phyloP scores from a whole-genome alignment of 2,113 vertebrate species.

The Phylloscopus trochilus region DNA sequence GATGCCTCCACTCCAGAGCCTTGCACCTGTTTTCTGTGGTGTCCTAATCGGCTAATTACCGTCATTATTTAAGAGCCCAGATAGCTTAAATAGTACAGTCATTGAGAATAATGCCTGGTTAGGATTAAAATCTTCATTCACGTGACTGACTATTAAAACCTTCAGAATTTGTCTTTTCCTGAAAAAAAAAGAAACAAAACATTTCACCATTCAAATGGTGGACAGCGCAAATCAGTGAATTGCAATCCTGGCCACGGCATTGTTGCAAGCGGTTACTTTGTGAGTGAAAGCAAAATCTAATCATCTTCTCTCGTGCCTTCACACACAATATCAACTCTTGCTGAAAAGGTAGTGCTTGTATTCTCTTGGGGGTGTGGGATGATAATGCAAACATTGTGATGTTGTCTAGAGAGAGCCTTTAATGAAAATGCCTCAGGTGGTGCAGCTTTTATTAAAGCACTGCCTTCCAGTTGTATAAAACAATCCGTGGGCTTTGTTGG shows the following conservation, averaged over 20 bases:
- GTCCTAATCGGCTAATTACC: conserved; percentile 48
- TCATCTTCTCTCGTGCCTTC: conserved; percentile 71
- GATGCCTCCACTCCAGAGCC: conserved; percentile 33
- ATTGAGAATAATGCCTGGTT: conserved; percentile 13
- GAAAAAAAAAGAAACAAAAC: neutral
- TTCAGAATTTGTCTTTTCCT: neutral
- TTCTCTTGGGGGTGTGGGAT: conserved; percentile 69
- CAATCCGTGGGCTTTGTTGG: conserved; percentile 77
- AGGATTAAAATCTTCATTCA: conserved; percentile 3
- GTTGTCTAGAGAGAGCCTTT: conserved; percentile 79
- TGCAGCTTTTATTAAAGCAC: conserved; percentile 78
- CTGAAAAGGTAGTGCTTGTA: conserved; percentile 74
- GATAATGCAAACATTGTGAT: conserved; percentile 77
- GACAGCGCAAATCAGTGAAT: neutral
- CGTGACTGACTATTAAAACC: neutral
- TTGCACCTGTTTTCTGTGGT: conserved; percentile 53
- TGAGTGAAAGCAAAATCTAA: conserved; percentile 63
- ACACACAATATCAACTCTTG: conserved; percentile 67
- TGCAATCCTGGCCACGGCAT: neutral
- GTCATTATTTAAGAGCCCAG: conserved; percentile 58
- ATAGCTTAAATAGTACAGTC: conserved; percentile 30
- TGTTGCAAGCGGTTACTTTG: conserved; percentile 26
- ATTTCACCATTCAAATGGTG: conserved; percentile 20
- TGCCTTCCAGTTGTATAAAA: conserved; percentile 75
- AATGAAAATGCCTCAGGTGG: conserved; percentile 92